Evolutionary conservation across 2,797 vertebrate genomes (phyloP).

Genomic region (Halcyon smyrnensis): DNA sequence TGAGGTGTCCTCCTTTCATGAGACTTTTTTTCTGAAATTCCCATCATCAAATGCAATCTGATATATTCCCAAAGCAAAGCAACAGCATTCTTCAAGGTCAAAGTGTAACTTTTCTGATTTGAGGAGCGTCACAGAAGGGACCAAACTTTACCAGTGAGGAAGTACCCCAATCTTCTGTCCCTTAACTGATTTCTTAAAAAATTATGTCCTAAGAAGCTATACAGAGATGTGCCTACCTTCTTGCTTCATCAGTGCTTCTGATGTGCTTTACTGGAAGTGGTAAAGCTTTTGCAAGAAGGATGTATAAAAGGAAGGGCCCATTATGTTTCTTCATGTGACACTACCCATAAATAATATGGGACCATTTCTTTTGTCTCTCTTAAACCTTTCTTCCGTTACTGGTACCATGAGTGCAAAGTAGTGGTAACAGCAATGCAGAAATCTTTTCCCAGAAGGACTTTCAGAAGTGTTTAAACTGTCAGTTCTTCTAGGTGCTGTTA

Average conservation of each 20-base stretch:
- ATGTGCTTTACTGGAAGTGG: accelerated
- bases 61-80: neutral
- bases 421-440: neutral
- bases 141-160: neutral
- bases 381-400: neutral
- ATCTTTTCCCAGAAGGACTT: neutral
- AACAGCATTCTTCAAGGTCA: neutral
- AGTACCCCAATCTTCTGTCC: neutral
- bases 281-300: neutral
- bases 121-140: neutral
- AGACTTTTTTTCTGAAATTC: neutral
- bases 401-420: neutral
- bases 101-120: neutral
- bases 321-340: neutral
- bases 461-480: neutral
- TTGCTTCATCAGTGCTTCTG: neutral
- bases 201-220: neutral
- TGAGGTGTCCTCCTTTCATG: neutral
- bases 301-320: neutral
- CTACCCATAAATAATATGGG: neutral
- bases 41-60: neutral
- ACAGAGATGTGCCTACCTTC: neutral
- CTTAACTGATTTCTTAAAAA: neutral
- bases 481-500: neutral
- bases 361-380: neutral